Evolutionary conservation across 2,888 invertebrate species (phyloP).

Genomic region (Oasisia sp.): DNA sequence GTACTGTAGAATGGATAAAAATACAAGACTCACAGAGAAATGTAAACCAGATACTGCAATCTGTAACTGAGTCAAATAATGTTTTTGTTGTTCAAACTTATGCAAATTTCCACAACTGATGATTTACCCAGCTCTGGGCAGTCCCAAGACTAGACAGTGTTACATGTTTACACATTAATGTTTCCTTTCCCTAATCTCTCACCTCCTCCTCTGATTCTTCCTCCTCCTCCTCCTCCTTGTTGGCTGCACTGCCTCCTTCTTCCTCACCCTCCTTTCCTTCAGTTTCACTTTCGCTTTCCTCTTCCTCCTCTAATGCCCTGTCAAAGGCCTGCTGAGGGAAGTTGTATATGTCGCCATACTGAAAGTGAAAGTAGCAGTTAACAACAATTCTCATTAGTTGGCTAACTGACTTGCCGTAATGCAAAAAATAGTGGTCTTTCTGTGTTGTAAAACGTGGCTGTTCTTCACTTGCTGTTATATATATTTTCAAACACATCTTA

Average conservation of each 20-base stretch:
- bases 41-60: no score
- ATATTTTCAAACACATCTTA: no score
- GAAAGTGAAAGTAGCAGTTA: conserved; percentile 59
- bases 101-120: no score
- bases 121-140: not conserved
- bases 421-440: not conserved
- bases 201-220: conserved; percentile 26
- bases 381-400: not conserved
- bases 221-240: conserved; percentile 18
- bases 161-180: conserved; percentile 14
- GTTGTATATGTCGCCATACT: conserved; percentile 98
- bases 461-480: no score
- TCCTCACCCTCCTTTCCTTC: conserved; percentile 21
- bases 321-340: conserved; percentile 73
- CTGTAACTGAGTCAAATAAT: no score
- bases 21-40: not conserved
- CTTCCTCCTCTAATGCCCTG: conserved; percentile 31
- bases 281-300: conserved; percentile 24
- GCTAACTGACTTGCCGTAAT: not conserved
- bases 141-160: not conserved
- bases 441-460: not conserved
- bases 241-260: conserved; percentile 27
- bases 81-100: no score
- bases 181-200: conserved; percentile 8
- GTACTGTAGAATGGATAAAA: not conserved